A percentile compares a stretch with the other conserved stretches of the same genome.
Conservation (phyloP, 2,797 vertebrate species). For the Columba guinea region DNA sequence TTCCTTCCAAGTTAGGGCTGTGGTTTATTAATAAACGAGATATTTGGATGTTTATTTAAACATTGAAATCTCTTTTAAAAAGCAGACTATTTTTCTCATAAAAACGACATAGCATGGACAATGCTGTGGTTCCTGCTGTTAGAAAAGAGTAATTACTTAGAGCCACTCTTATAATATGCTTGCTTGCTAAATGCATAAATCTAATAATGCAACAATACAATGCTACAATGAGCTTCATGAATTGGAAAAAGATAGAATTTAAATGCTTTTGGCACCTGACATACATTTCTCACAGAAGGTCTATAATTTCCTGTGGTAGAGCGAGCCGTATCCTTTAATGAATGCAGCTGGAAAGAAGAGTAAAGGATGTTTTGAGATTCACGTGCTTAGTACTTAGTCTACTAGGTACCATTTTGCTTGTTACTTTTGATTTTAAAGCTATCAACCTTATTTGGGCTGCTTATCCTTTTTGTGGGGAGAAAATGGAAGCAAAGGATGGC, state of each 20-base stretch:
- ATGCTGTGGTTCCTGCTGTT: constrained; percentile 58
- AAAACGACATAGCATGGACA: constrained; percentile 63
- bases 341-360: constrained; percentile 30
- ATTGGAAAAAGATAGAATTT: constrained; percentile 73
- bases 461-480: neutral
- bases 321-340: constrained; percentile 24
- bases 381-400: constrained; percentile 25
- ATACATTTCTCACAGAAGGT: constrained; percentile 61
- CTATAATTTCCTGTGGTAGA: constrained; percentile 72
- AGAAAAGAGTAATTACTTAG: constrained; percentile 74
- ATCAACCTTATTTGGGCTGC: neutral
- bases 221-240: constrained; percentile 73
- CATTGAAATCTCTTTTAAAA: constrained; percentile 21
- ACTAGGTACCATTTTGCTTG: neutral
- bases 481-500: neutral
- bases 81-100: constrained; percentile 50
- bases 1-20: neutral
- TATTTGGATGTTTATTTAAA: constrained; percentile 24
- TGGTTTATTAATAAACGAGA: constrained; percentile 51
- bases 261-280: constrained; percentile 76
- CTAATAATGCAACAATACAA: constrained; percentile 75
- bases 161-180: constrained; percentile 65
- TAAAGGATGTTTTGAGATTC: constrained; percentile 35
- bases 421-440: constrained; percentile 53
- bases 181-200: constrained; percentile 72